Percentiles rank a stretch among this genome's conserved stretches.
These are phyloP conservation scores for Desmodus rotundus DNA, from an alignment of 2,113 vertebrate genomes.

Conservation along the genomic window DNA sequence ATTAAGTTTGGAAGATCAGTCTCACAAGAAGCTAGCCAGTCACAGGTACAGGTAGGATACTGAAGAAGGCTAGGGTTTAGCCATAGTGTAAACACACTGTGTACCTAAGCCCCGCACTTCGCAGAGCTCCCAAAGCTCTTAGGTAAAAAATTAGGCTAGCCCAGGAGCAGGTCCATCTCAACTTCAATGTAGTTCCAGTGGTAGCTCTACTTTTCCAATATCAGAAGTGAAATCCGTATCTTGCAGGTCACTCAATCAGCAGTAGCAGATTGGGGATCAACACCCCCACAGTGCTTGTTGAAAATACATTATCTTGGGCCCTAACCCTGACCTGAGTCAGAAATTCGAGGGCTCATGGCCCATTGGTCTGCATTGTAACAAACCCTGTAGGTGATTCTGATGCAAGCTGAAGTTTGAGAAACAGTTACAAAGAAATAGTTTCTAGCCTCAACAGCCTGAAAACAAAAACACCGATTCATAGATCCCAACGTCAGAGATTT, in stretches of 20 bases:
- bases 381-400: background rate
- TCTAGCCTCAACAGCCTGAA: background rate
- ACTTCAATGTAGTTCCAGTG: background rate
- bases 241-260: rapidly evolving
- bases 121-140: background rate
- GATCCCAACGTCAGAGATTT: background rate
- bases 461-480: background rate
- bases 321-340: background rate
- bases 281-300: background rate
- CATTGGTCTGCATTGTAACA: background rate
- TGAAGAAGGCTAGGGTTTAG: background rate
- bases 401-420: background rate
- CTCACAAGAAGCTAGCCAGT: background rate
- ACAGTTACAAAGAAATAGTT: background rate
- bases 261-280: background rate
- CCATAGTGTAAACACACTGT: background rate
- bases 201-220: background rate
- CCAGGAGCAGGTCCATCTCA: background rate
- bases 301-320: background rate
- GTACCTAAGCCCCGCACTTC: background rate
- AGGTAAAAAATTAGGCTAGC: background rate
- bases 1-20: background rate
- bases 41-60: background rate
- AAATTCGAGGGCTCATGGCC: background rate
- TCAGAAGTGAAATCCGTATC: background rate